Base-by-base conservation (phyloP, 2,113 vertebrate species). In the Psilopsiagon aurifrons region DNA sequence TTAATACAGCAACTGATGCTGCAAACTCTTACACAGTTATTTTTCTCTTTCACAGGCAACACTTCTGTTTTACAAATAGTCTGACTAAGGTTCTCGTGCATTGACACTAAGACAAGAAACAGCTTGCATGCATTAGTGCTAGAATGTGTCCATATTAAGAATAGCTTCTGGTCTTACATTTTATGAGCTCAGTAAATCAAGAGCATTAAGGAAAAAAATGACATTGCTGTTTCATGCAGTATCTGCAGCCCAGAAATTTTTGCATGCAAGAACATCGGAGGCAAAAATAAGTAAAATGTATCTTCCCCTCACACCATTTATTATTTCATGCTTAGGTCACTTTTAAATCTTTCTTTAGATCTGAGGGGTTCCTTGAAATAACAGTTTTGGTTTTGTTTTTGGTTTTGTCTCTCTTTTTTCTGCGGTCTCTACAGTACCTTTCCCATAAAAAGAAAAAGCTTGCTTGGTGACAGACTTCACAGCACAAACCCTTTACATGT, bases 141-240 rank as follows among this genome's bases (percentile, higher is more conserved):
- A 88, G 88, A 86, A 69, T 33, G 47, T 92, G 44, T 82, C 90
- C 77, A 62, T 71, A 86, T 82, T 84, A 93, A 94, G 86, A 94
- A 86, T 57, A 86, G 54, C 77, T 96, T 92, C 88, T 94, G 81
- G 86, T 91, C 59, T 92, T 86, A 76, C 11, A 41, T 79, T 95
- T 96, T 94, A 91, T 76, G 74, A 88, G 57, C 14, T 17, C 44
- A 75, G 60, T 78, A 96, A 95, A 96, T 88, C 92, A 92, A 75
- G 44, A 82, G 15, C 46, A 29, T 85, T 82, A 87, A 85, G 63
- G 33, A 60, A 92, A 93, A 87, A 54, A 54, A 76, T 22, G 62
- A 69, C n/a, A 78, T 29, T 69, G 39, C 23, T 87, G 9, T 79
- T 94, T 87, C 70, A 63, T 35, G 19, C 8, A 3, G 25, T 47